Evolutionary conservation across 2,113 vertebrate species (phyloP), one percentile per base, ranked within the genome.

Genomic region (Carollia perspicillata): DNA sequence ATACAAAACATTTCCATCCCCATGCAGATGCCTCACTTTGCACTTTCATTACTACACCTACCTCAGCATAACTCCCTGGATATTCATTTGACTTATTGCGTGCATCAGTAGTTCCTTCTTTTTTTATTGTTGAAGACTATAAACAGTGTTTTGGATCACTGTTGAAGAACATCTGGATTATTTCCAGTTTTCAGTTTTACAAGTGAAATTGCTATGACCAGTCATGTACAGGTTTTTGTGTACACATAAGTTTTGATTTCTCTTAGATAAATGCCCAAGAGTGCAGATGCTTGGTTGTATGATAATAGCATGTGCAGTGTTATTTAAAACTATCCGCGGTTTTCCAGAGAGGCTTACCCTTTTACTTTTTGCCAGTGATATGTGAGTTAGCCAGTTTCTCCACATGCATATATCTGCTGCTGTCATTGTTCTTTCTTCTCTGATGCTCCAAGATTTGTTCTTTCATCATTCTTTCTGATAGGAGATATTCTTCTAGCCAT

Each of bases 401-500:
- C 13, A 35, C 37, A 55, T 72, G 13, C 44, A 11, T 49, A 55
- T 79, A 55, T 84, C 13, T 83, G 47, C 5, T 51, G 9, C 22
- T 42, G 72, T 80, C 4, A 26, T 78, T 78, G 2, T 72, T 90
- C 11, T 68, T 60, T 71, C 33, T 84, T 84, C 17, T 92, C 80
- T 87, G 40, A 51, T 94, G 44, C 4, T 69, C 26, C 55, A 92
- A 18, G n/a, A 81, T 37, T 85, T 88, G 2, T 71, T 92, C 44
- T 84, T 89, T 89, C 26, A 37, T 44, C 35, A 63, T 79, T 89
- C 63, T 84, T 86, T 63, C 60, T 81, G 60, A 49, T 44, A 37
- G 44, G 84, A 84, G 44, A 84, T 66, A 94, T 93, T 87, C 40
- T 23, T 89, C 53, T 93, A 94, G 63, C 33, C 33, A 42, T 97